Evolutionary conservation across 2,797 vertebrate species (phyloP), one percentile per base, ranked within the genome.

Genomic region (Pseudochaenichthys georgianus): DNA sequence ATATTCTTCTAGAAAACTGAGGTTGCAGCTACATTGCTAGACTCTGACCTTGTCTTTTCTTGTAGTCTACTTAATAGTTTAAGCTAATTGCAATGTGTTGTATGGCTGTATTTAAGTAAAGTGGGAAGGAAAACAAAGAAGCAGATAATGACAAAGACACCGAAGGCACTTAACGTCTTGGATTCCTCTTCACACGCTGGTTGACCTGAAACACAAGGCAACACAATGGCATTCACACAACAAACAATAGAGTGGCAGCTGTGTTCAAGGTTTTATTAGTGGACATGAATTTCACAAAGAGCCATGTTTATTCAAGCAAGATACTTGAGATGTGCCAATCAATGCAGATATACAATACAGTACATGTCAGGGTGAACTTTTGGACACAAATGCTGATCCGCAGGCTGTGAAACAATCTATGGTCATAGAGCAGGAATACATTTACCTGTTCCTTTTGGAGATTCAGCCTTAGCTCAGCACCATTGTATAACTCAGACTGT

Each of bases 231-330:
- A 70, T 75, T 69, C 62, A 81, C 53, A 78, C 66, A 70, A 64
- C 41, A 54, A 41, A 74, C 75, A 77, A 77, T 43, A 13, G 13
- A 48, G 47, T n/a, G 17, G 53, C 42, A 55, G 57, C 53, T 53
- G 54, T 0, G 11, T 70, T 65, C 47, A 70, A 83, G 63, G 63
- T 73, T 90, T 92, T 90, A 90, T 87, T 92, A 2, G 13, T 70
- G 73, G 70, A 66, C 28, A 86, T 60, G 73, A 17, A 76, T 73
- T 68, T 71, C 23, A 82, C 38, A 83, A 38, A 76, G 59, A 84
- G 71, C 47, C 58, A 62, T 28, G 52, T 58, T 34, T 52, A 65
- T 38, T 70, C 16, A 62, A 9, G 73, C 21, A 64, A 54, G 65
- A 71, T 17, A 57, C 58, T 55, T 51, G 4, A 72, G 57, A 65